A percentile compares a stretch with the other conserved stretches of the same genome.
Conservation (phyloP, 2,888 invertebrate genomes). For the Dyspetes luteomarginatus region DNA sequence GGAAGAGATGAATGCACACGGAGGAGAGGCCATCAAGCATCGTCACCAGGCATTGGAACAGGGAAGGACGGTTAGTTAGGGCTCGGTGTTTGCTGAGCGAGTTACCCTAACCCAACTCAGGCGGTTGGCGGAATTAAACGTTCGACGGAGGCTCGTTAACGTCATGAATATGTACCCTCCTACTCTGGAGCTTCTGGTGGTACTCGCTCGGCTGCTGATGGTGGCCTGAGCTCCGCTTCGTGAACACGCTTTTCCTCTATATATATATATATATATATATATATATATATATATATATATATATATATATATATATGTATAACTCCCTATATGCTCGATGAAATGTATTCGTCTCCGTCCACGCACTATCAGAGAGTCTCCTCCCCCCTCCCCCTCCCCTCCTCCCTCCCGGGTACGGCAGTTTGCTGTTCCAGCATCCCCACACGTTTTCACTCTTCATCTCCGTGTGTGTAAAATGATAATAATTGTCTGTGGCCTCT, state of each 20-base stretch:
- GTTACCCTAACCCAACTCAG: constrained; percentile 83
- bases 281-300: background rate
- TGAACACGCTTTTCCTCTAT: constrained; percentile 6
- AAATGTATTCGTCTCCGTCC: constrained; percentile 5
- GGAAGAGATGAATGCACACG: constrained; percentile 43
- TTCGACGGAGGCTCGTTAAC: constrained; percentile 83
- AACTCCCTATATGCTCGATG: too few species aligned
- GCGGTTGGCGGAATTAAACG: constrained; percentile 84
- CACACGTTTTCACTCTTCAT: too few species aligned
- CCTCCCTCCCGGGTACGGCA: too few species aligned
- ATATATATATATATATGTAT: background rate
- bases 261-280: background rate
- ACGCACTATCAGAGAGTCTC: constrained; percentile 8
- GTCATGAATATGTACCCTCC: constrained; percentile 84
- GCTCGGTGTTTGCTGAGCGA: constrained; percentile 83
- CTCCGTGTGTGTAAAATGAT: too few species aligned
- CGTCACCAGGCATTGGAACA: constrained; percentile 55
- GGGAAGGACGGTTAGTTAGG: constrained; percentile 83
- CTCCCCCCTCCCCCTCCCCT: background rate
- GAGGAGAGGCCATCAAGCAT: constrained; percentile 46
- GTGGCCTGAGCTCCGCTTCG: constrained; percentile 36
- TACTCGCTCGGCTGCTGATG: constrained; percentile 4
- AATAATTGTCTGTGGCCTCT: too few species aligned
- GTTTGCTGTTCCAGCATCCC: too few species aligned
- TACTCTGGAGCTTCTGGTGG: constrained; percentile 72